Evolutionary conservation across 2,113 vertebrate genomes (phyloP).

Genomic region (Philantomba maxwellii): DNA sequence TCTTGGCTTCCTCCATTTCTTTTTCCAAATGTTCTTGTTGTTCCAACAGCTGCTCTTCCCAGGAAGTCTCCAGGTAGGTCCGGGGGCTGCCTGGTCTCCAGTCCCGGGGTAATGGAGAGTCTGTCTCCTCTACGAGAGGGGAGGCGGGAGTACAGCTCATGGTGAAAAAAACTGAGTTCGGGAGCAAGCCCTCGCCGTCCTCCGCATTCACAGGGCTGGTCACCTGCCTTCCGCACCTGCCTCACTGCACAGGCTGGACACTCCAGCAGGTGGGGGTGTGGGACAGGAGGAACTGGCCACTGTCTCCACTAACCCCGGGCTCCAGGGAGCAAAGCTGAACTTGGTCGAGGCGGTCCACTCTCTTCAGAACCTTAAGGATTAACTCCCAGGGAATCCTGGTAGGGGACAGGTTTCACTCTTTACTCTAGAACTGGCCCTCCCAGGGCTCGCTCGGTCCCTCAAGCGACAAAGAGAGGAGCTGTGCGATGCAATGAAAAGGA

Average conservation of each 20-base stretch:
- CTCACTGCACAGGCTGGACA: background rate
- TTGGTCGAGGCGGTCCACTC: background rate
- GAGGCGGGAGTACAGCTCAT: conserved; percentile 25
- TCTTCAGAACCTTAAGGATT: background rate
- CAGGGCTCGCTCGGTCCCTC: background rate
- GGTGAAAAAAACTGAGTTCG: background rate
- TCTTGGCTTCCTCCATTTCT: conserved; percentile 94
- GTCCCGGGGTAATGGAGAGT: conserved; percentile 70
- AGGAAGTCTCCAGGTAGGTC: conserved; percentile 83
- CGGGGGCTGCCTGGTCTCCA: conserved; percentile 78
- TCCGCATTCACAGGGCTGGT: background rate
- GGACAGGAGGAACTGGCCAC: background rate
- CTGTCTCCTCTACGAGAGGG: conserved; percentile 70
- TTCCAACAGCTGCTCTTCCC: conserved; percentile 91
- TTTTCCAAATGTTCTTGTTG: conserved; percentile 94
- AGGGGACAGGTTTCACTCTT: background rate
- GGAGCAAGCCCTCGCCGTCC: background rate
- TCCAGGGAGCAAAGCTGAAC: background rate
- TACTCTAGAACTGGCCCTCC: background rate
- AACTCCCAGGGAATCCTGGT: background rate
- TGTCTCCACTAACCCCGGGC: background rate
- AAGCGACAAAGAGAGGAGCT: background rate
- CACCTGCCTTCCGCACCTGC: conserved; percentile 47
- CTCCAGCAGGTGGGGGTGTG: conserved; percentile 64
- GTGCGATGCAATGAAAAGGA: background rate